phyloP scores from a whole-genome alignment of 2,797 vertebrate species.

The Melanotaenia trifasciata region DNA sequence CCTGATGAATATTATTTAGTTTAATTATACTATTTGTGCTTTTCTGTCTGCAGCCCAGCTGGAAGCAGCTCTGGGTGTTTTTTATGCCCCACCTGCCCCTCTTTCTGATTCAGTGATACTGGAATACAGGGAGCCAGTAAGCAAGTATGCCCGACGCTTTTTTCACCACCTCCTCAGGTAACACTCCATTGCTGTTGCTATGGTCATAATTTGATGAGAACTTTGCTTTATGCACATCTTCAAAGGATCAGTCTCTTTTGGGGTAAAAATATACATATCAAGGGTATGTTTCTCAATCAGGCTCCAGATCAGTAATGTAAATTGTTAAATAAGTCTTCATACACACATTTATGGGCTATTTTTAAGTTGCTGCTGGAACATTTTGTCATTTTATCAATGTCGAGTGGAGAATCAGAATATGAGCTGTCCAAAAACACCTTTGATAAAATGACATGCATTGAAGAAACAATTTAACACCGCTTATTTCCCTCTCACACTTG shows the following conservation, averaged over 20 bases:
- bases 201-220: slow-evolving; percentile 32
- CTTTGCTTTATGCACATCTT: slow-evolving; percentile 12
- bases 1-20: background rate
- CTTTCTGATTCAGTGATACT: slow-evolving; percentile 88
- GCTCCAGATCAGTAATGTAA: slow-evolving; percentile 8
- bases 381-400: slow-evolving; percentile 19
- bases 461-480: slow-evolving; percentile 36
- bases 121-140: slow-evolving; percentile 91
- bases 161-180: slow-evolving; percentile 99
- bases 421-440: slow-evolving; percentile 28
- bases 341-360: slow-evolving; percentile 15
- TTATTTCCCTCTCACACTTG: slow-evolving; percentile 31
- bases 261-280: background rate
- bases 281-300: background rate
- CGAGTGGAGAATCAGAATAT: slow-evolving; percentile 27
- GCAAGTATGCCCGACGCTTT: slow-evolving; percentile 93
- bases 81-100: slow-evolving; percentile 89
- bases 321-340: background rate
- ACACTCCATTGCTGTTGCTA: slow-evolving; percentile 30
- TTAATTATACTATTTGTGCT: background rate
- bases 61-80: slow-evolving; percentile 91
- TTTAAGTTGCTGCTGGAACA: slow-evolving; percentile 31
- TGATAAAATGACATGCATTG: slow-evolving; percentile 30
- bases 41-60: slow-evolving; percentile 87
- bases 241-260: background rate